A percentile compares a stretch with the other conserved stretches of the same genome.
These are phyloP conservation scores for human (Homo sapiens) DNA, from an alignment of 2,113 vertebrate genomes.

Conservation along the genomic window GRCh38 chr6:57549001-57549500, in stretches of 20 bases:
- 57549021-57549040: background rate
- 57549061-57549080: constrained; percentile 14
- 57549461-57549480: background rate
- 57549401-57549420: background rate
- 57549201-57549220: background rate
- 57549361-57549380: background rate
- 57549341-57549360: background rate
- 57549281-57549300: background rate
- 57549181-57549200: background rate
- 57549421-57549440: background rate
- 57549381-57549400: background rate
- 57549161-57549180: background rate
- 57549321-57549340: background rate
- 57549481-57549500: background rate
- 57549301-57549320: background rate
- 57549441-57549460: background rate
- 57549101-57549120: background rate
- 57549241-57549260: background rate
- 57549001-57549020: constrained; percentile 1
- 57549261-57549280: background rate
- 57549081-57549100: background rate
- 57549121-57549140: background rate
- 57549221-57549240: background rate
- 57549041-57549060: constrained; percentile 4
- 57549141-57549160: background rate